Evolutionary conservation across 2,797 vertebrate genomes (phyloP).

Genomic region (Darevskia nairensis): DNA sequence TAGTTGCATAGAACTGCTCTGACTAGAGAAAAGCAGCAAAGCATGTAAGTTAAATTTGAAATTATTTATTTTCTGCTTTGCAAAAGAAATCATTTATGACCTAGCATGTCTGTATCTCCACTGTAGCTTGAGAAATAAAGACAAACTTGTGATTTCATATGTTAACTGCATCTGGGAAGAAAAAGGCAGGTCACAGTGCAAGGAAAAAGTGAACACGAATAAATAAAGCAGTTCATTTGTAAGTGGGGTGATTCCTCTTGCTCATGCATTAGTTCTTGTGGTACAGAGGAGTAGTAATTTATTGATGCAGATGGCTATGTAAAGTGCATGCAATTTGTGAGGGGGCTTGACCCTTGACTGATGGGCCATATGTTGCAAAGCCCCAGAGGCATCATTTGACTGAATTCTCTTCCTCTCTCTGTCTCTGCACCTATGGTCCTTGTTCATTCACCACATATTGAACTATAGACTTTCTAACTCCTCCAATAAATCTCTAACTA

Average conservation of each 20-base stretch:
- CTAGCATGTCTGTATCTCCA: background rate
- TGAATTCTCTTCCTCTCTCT: constrained; percentile 78
- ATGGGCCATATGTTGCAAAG: constrained; percentile 83
- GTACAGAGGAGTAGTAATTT: constrained; percentile 79
- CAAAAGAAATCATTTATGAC: constrained; percentile 27
- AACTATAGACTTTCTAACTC: constrained; percentile 81
- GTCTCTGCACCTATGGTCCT: constrained; percentile 77
- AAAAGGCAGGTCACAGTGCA: constrained; percentile 22
- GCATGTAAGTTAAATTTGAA: background rate
- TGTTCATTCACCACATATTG: constrained; percentile 84
- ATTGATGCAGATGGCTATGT: constrained; percentile 88
- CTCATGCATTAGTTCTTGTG: constrained; percentile 73
- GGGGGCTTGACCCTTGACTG: constrained; percentile 92
- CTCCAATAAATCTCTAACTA: constrained; percentile 86
- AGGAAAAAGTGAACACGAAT: constrained; percentile 57
- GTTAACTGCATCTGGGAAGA: constrained; percentile 22
- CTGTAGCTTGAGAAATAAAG: constrained; percentile 17
- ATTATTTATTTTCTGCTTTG: background rate
- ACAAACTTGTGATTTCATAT: constrained; percentile 11
- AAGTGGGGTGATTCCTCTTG: constrained; percentile 69
- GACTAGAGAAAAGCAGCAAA: background rate
- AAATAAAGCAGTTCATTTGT: constrained; percentile 72
- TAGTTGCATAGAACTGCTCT: background rate
- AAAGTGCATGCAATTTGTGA: constrained; percentile 90
- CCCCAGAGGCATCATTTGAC: constrained; percentile 80